Conservation (phyloP, 2,797 vertebrate species). For the Pogonophryne albipinna region DNA sequence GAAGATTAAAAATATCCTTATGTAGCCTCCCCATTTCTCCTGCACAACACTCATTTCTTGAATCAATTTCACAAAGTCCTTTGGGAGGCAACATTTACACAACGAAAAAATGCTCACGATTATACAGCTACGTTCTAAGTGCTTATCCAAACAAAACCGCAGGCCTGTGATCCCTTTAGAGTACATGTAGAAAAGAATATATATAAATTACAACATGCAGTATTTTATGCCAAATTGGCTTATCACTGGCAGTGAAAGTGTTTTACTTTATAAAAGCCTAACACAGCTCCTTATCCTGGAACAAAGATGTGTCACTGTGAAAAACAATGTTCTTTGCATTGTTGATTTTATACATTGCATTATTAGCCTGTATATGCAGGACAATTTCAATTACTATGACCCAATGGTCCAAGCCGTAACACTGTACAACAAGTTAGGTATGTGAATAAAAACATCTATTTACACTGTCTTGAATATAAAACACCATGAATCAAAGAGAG, state of each 20-base stretch:
- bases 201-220: background rate
- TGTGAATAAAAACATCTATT: constrained; percentile 5
- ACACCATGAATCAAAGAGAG: background rate
- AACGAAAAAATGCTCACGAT: constrained; percentile 46
- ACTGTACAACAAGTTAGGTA: background rate
- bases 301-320: background rate
- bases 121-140: constrained; percentile 18
- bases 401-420: constrained; percentile 1
- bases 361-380: background rate
- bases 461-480: background rate
- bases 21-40: constrained; percentile 18
- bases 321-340: background rate
- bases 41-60: background rate
- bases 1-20: constrained; percentile 1
- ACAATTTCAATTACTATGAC: background rate
- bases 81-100: constrained; percentile 33
- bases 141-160: constrained; percentile 30
- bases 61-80: constrained; percentile 31
- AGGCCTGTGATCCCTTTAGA: background rate
- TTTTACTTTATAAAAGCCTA: background rate
- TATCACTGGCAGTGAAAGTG: background rate
- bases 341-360: background rate
- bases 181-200: background rate
- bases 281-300: background rate
- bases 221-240: background rate